Evolutionary conservation across 2,113 vertebrate genomes (phyloP), one percentile per base, ranked within the genome.

Genomic region (Amia ocellicauda): DNA sequence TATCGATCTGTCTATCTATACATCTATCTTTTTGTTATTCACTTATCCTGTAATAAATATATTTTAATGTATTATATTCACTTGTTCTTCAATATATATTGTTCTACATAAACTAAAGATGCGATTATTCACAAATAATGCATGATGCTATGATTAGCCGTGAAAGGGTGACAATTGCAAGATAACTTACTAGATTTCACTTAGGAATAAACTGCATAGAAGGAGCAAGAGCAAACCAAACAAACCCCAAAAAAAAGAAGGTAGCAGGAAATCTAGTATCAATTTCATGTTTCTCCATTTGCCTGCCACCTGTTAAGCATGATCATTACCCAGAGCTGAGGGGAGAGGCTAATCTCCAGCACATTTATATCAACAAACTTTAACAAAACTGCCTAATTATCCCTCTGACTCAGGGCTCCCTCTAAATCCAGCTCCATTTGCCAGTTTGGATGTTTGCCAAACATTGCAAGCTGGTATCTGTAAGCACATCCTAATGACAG

Each of bases 291-390:
- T 85, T 74, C 83, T 82, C 90, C 89, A 93, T 94, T 94, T 94
- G 89, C 83, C 87, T 85, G 77, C 91, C 97, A 98, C 96, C 97
- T 99, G 97, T 95, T 96, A 88, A 82, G 85, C 84, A 91, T 89
- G 91, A 93, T 90, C 89, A 89, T 94, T 93, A 92, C 85, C 90
- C 90, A 83, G 74, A 79, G 79, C 78, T 77, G 73, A 81, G 82
- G 86, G 83, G 79, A 91, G 87, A 89, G 88, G 89, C 91, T 94
- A 93, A 95, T 91, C 90, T 80, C 73, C 74, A 89, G 87, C 93
- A 93, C 93, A 95, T 96, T 97, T 93, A 92, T 91, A 94, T 94
- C 93, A 97, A 96, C 94, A 97, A 92, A 90, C 91, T 81, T 68
- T 67, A 87, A 89, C 92, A 92, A 92, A 88, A 86, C 86, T 85